These are phyloP conservation scores for Genyomyrus donnyi DNA, from an alignment of 2,113 vertebrate genomes.

Conservation along the genomic window DNA sequence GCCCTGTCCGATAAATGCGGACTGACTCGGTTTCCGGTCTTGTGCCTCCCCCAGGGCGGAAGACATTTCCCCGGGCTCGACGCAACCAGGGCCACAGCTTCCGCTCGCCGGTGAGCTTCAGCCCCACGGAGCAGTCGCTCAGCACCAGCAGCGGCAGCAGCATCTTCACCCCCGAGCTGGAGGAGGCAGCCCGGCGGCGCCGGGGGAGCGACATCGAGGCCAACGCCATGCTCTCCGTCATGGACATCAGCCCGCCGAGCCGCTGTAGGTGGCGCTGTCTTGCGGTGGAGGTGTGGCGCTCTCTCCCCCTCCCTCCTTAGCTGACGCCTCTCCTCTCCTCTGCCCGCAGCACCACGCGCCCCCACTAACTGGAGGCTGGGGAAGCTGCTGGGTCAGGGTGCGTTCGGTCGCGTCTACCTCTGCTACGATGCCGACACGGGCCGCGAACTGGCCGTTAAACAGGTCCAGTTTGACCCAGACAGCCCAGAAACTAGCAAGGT, in stretches of 20 bases:
- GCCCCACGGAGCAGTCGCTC: conserved; percentile 85
- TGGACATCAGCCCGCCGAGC: conserved; percentile 96
- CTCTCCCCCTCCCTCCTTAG: too few relatives aligned
- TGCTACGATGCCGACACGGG: conserved; percentile 95
- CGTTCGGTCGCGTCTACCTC: conserved; percentile 89
- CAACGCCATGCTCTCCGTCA: conserved; percentile 80
- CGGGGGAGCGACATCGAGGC: conserved; percentile 89
- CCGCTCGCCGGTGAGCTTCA: conserved; percentile 88
- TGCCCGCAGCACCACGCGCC: conserved; percentile 81
- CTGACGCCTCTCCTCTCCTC: background rate
- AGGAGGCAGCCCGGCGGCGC: conserved; percentile 75
- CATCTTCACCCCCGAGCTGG: conserved; percentile 81
- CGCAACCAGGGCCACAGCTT: conserved; percentile 87
- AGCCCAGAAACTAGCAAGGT: conserved; percentile 98
- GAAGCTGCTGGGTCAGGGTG: conserved; percentile 91
- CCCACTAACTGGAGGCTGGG: conserved; percentile 96
- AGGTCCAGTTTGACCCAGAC: conserved; percentile 97
- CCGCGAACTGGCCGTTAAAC: conserved; percentile 91
- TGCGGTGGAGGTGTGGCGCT: background rate
- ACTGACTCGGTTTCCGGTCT: background rate
- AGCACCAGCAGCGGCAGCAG: conserved; percentile 97
- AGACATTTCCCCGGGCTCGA: conserved; percentile 91
- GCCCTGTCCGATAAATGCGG: background rate
- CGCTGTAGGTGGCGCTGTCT: conserved; percentile 74
- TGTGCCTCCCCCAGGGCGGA: conserved; percentile 67